These are phyloP conservation scores for Umimayanthus kanabou DNA, from an alignment of 92 coral and sea anemone species.

Conservation along the genomic window DNA sequence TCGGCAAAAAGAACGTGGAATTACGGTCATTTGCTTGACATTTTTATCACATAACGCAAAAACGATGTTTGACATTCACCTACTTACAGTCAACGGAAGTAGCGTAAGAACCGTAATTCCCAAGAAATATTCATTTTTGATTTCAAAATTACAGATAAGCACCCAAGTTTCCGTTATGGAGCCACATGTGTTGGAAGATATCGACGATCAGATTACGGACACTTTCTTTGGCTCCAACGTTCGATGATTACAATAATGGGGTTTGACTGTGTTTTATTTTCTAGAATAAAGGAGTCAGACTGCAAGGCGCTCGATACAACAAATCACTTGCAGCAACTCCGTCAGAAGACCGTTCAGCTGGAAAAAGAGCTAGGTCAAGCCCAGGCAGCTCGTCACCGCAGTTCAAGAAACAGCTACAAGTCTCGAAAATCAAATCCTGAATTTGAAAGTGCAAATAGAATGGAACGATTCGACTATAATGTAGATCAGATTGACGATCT, in stretches of 20 bases:
- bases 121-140: too few species aligned
- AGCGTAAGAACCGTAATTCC: too few species aligned
- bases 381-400: slow-evolving; percentile 56
- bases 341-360: slow-evolving; percentile 77
- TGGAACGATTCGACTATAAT: slow-evolving; percentile 21
- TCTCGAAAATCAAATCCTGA: slow-evolving; percentile 42
- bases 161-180: too few species aligned
- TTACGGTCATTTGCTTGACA: too few species aligned
- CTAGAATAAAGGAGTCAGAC: slow-evolving; percentile 76
- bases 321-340: slow-evolving; percentile 76
- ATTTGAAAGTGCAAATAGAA: slow-evolving; percentile 33
- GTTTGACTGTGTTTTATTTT: background rate
- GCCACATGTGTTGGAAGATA: too few species aligned
- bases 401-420: slow-evolving; percentile 33
- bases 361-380: slow-evolving; percentile 83
- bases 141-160: too few species aligned
- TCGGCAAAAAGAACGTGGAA: too few species aligned
- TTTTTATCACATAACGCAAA: too few species aligned
- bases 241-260: background rate
- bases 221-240: too few species aligned
- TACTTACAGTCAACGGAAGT: too few species aligned
- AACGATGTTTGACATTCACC: too few species aligned
- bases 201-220: background rate
- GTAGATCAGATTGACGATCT: slow-evolving; percentile 67
- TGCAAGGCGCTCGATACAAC: slow-evolving; percentile 65